phyloP scores from a whole-genome alignment of 2,113 vertebrate genomes.

The Chionodraco myersi region DNA sequence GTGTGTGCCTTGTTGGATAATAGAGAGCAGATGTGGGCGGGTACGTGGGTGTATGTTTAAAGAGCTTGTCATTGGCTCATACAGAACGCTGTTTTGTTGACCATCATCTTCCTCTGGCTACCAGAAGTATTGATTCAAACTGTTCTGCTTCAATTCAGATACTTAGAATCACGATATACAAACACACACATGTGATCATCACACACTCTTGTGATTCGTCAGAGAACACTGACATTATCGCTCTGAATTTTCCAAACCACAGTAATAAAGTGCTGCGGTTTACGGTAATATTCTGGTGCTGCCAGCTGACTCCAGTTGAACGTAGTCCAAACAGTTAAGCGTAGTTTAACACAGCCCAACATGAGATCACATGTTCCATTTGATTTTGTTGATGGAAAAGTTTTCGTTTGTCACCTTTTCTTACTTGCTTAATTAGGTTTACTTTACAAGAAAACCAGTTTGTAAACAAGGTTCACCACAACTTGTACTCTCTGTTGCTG shows the following conservation, averaged over 20 bases:
- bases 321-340: constrained; percentile 53
- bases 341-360: constrained; percentile 50
- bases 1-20: constrained; percentile 65
- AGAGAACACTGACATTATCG: constrained; percentile 31
- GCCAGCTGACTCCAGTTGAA: constrained; percentile 64
- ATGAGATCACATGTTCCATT: constrained; percentile 41
- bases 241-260: constrained; percentile 74
- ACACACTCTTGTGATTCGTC: constrained; percentile 3
- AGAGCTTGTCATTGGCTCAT: constrained; percentile 70
- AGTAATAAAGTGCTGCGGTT: constrained; percentile 64
- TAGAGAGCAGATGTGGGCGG: constrained; percentile 68
- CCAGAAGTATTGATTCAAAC: constrained; percentile 36
- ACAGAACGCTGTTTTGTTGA: constrained; percentile 57
- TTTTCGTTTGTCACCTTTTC: constrained; percentile 44
- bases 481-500: background rate
- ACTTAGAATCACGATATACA: background rate
- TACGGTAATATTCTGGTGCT: constrained; percentile 61
- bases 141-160: constrained; percentile 36
- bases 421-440: constrained; percentile 21
- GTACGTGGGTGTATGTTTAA: constrained; percentile 66
- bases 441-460: constrained; percentile 28
- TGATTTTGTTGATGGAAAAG: constrained; percentile 40
- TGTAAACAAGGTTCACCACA: constrained; percentile 29
- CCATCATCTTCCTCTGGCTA: constrained; percentile 54
- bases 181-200: constrained; percentile 11